A percentile compares a stretch with the other conserved stretches of the same genome.
These are phyloP conservation scores for Cephus pygmeus DNA, from an alignment of 2,888 invertebrate genomes.

Conservation along the genomic window DNA sequence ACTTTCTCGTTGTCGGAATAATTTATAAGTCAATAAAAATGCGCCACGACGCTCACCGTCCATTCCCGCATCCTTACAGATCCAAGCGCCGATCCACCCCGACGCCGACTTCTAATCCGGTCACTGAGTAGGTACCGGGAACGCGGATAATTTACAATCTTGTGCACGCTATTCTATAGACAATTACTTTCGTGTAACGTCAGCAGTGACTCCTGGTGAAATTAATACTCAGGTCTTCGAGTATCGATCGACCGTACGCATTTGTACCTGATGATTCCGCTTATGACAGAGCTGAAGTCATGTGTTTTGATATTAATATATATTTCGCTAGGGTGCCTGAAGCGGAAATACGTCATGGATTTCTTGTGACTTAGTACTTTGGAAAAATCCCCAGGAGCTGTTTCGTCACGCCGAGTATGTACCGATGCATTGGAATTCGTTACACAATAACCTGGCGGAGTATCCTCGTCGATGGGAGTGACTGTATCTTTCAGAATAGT, in stretches of 20 bases:
- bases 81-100: background rate
- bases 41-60: background rate
- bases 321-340: background rate
- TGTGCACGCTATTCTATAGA: background rate
- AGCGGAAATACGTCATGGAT: background rate
- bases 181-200: background rate
- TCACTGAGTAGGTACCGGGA: background rate
- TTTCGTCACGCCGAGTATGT: background rate
- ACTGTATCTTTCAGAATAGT: background rate
- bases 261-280: background rate
- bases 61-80: background rate
- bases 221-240: background rate
- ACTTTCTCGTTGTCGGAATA: conserved; percentile 24
- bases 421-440: background rate
- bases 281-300: background rate
- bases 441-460: background rate
- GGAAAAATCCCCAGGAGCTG: background rate
- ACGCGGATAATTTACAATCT: background rate
- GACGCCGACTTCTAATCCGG: background rate
- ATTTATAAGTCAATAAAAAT: background rate
- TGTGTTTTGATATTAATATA: background rate
- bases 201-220: background rate
- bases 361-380: background rate
- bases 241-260: background rate
- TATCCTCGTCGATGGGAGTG: background rate